These are phyloP conservation scores for Mesembrinibis cayennensis DNA, from an alignment of 2,113 vertebrate genomes.

Conservation along the genomic window DNA sequence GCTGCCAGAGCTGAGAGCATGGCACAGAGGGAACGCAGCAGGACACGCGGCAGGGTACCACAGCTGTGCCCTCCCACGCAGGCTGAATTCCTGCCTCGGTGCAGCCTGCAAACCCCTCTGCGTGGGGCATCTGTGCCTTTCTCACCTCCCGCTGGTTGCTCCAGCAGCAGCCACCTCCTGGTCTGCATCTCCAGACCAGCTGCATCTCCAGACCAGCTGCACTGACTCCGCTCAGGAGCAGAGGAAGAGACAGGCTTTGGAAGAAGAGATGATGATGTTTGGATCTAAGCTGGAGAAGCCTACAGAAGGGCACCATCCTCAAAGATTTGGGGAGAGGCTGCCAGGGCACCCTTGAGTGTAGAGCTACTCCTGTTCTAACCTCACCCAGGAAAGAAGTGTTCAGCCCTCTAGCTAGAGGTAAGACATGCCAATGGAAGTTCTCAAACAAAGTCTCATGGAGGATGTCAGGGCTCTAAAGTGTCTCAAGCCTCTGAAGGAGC, in stretches of 20 bases:
- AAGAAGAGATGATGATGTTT: background rate
- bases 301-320: background rate
- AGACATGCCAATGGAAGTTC: background rate
- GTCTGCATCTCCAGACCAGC: background rate
- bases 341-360: background rate
- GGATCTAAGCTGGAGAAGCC: background rate
- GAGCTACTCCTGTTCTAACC: background rate
- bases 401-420: background rate
- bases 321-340: background rate
- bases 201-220: background rate
- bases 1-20: background rate
- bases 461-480: background rate
- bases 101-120: background rate
- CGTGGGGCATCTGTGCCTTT: fast-evolving
- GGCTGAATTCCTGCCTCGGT: background rate
- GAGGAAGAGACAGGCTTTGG: background rate
- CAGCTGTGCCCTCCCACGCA: fast-evolving
- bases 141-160: background rate
- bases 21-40: background rate
- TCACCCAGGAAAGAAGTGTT: background rate
- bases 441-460: background rate
- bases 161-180: background rate
- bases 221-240: fast-evolving
- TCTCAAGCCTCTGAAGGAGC: background rate
- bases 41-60: fast-evolving